A percentile compares a stretch with the other conserved stretches of the same genome.
Conservation (phyloP, 2,797 vertebrate species). For the Fringilla coelebs region DNA sequence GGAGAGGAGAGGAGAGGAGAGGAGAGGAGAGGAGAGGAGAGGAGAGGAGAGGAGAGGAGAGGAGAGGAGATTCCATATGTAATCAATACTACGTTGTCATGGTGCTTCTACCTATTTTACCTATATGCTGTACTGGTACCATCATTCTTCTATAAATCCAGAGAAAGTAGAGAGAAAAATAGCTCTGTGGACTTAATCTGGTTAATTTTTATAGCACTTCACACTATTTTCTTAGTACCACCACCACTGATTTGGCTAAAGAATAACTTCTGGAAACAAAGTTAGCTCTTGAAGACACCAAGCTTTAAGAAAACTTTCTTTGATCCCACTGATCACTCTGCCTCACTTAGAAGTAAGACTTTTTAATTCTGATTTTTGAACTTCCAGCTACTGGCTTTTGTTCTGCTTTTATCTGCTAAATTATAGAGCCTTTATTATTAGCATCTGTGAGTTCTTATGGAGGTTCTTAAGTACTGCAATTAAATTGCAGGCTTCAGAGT, state of each 20-base stretch:
- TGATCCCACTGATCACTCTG: neutral
- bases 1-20: neutral
- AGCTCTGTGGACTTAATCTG: neutral
- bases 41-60: neutral
- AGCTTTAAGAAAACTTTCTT: neutral
- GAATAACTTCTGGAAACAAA: neutral
- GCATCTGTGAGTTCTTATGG: neutral
- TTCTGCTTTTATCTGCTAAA: conserved; percentile 14
- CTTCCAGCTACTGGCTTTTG: neutral
- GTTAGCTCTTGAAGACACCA: neutral
- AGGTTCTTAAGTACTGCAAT: neutral
- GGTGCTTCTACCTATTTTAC: neutral
- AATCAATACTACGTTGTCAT: neutral
- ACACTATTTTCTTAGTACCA: neutral
- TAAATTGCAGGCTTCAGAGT: neutral
- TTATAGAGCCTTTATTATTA: neutral
- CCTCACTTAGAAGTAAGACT: neutral
- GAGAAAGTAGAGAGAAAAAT: neutral
- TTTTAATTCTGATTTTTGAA: neutral
- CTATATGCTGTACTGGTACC: neutral
- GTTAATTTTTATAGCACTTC: neutral
- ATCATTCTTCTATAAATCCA: neutral
- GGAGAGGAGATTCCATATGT: neutral
- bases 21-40: neutral
- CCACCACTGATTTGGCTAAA: neutral